Conservation (phyloP, 2,797 vertebrate genomes). For the Loris lydekkerianus region DNA sequence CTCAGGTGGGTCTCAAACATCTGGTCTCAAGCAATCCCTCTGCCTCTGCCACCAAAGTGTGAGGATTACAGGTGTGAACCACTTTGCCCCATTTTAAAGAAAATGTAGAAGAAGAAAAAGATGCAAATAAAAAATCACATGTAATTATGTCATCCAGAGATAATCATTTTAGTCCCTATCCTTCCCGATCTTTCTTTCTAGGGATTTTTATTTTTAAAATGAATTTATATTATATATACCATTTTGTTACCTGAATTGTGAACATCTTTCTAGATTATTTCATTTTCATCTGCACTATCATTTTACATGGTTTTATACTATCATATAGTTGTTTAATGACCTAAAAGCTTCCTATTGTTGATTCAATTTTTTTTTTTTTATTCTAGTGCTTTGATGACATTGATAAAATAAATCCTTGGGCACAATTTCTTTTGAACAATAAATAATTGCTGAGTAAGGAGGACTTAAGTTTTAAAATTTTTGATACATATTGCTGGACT, state of each 20-base stretch:
- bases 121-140: slow-evolving; percentile 4
- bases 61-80: background rate
- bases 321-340: background rate
- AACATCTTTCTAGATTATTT: background rate
- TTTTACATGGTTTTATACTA: background rate
- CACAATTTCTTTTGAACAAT: slow-evolving; percentile 36
- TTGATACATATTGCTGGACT: background rate
- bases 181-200: background rate
- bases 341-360: slow-evolving; percentile 40
- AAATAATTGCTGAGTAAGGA: slow-evolving; percentile 24
- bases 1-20: background rate
- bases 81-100: background rate
- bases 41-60: background rate
- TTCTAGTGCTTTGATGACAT: background rate
- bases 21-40: background rate
- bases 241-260: slow-evolving; percentile 41
- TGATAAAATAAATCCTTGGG: background rate
- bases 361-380: slow-evolving; percentile 30
- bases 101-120: background rate
- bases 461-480: background rate
- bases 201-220: background rate
- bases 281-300: slow-evolving; percentile 28
- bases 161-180: slow-evolving; percentile 14
- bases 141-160: background rate
- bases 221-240: background rate